phyloP scores from a whole-genome alignment of 2,113 vertebrate species.

The Toxostoma redivivum region DNA sequence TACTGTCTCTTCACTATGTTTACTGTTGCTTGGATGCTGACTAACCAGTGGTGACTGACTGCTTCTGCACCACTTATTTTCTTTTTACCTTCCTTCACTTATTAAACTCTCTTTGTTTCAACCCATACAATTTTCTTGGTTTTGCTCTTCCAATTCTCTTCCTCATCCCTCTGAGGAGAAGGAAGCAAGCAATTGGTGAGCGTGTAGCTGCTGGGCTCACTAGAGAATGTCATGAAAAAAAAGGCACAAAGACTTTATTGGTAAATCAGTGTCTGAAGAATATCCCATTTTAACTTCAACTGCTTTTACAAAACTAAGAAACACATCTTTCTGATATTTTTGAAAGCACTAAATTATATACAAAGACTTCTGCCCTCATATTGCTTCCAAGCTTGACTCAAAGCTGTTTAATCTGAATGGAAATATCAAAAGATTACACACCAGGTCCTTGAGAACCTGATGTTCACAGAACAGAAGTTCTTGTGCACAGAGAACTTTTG shows the following conservation, averaged over 20 bases:
- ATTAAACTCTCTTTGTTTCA: not conserved
- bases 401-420: not conserved
- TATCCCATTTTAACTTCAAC: not conserved
- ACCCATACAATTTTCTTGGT: not conserved
- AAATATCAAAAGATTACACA: not conserved
- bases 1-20: not conserved
- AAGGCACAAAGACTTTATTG: not conserved
- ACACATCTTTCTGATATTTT: not conserved
- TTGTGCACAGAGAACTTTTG: not conserved
- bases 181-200: not conserved
- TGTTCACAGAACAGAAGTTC: not conserved
- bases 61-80: not conserved
- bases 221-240: not conserved
- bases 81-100: not conserved
- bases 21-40: not conserved
- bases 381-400: not conserved
- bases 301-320: not conserved
- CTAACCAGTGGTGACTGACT: not conserved
- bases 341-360: not conserved
- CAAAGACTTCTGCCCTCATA: not conserved
- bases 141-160: not conserved
- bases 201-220: not conserved
- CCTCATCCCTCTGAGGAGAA: not conserved
- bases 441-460: not conserved
- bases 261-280: not conserved